Evolutionary conservation across 2,113 vertebrate genomes (phyloP).

Genomic region (Toxotes chatareus): DNA sequence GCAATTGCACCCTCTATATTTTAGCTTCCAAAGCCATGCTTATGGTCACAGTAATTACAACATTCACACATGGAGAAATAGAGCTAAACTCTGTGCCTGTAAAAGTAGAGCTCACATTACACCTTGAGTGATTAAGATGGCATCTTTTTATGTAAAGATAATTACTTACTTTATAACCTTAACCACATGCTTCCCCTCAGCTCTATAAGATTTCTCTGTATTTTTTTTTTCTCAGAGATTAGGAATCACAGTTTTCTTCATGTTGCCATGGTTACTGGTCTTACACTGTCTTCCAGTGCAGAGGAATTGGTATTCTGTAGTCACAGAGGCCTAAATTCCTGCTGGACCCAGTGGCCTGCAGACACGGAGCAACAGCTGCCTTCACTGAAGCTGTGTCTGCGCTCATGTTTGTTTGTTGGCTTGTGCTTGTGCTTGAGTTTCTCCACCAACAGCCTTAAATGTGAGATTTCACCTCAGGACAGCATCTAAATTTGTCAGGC

Average conservation of each 20-base stretch:
- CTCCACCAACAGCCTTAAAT: slow-evolving; percentile 21
- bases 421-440: slow-evolving; percentile 29
- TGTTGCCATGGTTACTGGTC: slow-evolving; percentile 76
- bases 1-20: slow-evolving; percentile 52
- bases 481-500: slow-evolving; percentile 29
- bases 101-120: slow-evolving; percentile 31
- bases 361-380: slow-evolving; percentile 69
- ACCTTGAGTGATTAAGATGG: slow-evolving; percentile 22
- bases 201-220: slow-evolving; percentile 29
- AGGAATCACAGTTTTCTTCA: slow-evolving; percentile 57
- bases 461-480: slow-evolving; percentile 52
- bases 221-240: slow-evolving; percentile 49
- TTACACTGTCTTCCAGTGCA: slow-evolving; percentile 47
- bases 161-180: slow-evolving; percentile 48
- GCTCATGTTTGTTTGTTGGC: slow-evolving; percentile 31
- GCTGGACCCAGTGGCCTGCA: slow-evolving; percentile 58
- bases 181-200: slow-evolving; percentile 44
- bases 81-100: slow-evolving; percentile 13
- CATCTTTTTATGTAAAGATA: slow-evolving; percentile 40
- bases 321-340: slow-evolving; percentile 63
- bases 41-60: slow-evolving; percentile 60
- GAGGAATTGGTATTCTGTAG: slow-evolving; percentile 68
- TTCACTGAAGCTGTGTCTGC: slow-evolving; percentile 26
- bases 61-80: slow-evolving; percentile 32
- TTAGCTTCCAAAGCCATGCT: slow-evolving; percentile 38